phyloP scores from a whole-genome alignment of 2,797 vertebrate species.

The Ptychobarbus kaznakovi region DNA sequence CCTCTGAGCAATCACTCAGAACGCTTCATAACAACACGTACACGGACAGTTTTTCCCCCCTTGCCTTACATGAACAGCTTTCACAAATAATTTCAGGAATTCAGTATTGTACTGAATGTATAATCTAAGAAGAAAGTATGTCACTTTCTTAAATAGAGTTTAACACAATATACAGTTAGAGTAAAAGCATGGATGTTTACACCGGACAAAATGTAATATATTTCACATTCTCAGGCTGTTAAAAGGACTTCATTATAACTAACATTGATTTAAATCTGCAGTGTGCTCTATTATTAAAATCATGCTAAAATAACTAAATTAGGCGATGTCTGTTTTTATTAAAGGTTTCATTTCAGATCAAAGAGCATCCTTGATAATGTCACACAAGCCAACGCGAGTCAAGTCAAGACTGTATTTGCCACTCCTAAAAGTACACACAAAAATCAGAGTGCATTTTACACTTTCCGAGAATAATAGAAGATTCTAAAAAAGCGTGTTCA shows the following conservation, averaged over 20 bases:
- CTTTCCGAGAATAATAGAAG: constrained; percentile 41
- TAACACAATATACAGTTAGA: background rate
- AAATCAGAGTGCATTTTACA: constrained; percentile 23
- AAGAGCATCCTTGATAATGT: constrained; percentile 50
- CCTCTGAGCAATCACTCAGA: constrained; percentile 1
- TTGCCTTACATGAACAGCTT: background rate
- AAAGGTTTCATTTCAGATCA: constrained; percentile 46
- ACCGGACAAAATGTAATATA: background rate
- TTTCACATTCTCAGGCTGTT: constrained; percentile 11
- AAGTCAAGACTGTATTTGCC: constrained; percentile 37
- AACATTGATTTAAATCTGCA: constrained; percentile 31
- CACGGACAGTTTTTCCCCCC: background rate
- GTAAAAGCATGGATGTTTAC: background rate
- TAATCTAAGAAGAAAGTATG: background rate
- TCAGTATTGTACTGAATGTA: background rate
- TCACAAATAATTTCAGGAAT: background rate
- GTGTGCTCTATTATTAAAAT: constrained; percentile 34
- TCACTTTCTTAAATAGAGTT: background rate
- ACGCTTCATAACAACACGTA: background rate
- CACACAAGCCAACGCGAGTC: constrained; percentile 49
- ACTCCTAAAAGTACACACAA: constrained; percentile 37
- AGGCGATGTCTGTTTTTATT: constrained; percentile 47
- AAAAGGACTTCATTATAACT: constrained; percentile 1
- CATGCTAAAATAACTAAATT: constrained; percentile 22
- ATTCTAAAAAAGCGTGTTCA: constrained; percentile 12